A percentile compares a stretch with the other conserved stretches of the same genome.
Evolutionary conservation across 2,888 invertebrate genomes (phyloP).

Genomic region (Cenopis cana): DNA sequence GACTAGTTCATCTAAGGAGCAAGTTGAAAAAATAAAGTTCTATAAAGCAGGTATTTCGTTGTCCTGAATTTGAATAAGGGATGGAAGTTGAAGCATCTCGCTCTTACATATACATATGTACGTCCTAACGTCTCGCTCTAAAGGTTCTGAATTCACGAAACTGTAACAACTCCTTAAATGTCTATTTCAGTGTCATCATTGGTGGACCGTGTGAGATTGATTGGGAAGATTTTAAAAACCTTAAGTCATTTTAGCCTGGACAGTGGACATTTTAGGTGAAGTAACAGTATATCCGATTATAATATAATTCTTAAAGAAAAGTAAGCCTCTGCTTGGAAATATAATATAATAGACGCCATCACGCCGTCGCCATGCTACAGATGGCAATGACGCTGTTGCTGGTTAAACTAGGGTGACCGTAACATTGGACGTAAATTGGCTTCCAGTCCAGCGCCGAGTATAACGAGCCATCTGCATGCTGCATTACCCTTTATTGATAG

Average conservation of each 20-base stretch:
- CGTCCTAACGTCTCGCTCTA: too few species aligned
- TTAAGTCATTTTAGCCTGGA: background rate
- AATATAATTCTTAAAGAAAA: too few species aligned
- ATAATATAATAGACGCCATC: too few species aligned
- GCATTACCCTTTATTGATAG: slow-evolving; percentile 39
- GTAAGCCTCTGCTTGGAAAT: too few species aligned
- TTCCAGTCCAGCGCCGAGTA: slow-evolving; percentile 12
- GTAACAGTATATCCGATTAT: background rate
- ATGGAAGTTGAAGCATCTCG: too few species aligned
- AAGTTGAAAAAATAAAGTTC: background rate
- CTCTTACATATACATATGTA: too few species aligned
- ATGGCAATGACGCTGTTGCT: background rate
- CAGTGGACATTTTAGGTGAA: background rate
- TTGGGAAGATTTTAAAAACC: background rate
- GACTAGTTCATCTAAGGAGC: background rate
- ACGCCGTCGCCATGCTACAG: too few species aligned
- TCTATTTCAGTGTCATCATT: background rate
- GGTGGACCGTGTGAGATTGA: too few species aligned
- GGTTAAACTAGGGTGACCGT: slow-evolving; percentile 33
- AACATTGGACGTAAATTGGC: slow-evolving; percentile 41
- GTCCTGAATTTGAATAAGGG: too few species aligned
- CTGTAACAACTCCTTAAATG: too few species aligned
- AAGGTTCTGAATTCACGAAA: too few species aligned
- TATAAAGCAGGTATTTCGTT: too few species aligned
- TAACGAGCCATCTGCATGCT: slow-evolving; percentile 34